Evolutionary conservation across 2,797 vertebrate genomes (phyloP).

Genomic region (Poecilia picta): DNA sequence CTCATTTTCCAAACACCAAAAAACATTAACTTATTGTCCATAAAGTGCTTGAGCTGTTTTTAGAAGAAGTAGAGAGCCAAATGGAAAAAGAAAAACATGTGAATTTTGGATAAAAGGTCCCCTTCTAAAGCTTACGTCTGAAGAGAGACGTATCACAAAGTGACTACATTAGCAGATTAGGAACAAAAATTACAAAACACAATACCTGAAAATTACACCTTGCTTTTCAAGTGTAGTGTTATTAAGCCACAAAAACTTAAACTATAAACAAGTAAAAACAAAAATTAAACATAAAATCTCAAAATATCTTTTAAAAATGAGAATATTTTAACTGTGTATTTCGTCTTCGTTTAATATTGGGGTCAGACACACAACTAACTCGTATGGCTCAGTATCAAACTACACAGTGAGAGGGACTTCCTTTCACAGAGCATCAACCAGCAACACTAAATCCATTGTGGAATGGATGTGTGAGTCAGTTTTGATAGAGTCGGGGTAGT

Average conservation of each 20-base stretch:
- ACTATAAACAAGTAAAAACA: background rate
- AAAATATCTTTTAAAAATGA: background rate
- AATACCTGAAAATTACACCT: background rate
- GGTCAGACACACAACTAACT: too few relatives aligned
- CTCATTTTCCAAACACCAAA: too few relatives aligned
- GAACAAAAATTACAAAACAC: background rate
- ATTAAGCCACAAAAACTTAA: background rate
- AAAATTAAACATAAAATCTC: background rate
- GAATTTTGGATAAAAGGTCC: too few relatives aligned
- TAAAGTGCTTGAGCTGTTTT: too few relatives aligned
- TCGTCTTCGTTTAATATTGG: background rate
- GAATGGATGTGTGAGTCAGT: constrained; percentile 41
- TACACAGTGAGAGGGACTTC: background rate
- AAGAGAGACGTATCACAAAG: background rate
- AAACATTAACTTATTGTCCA: too few relatives aligned
- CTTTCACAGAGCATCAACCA: background rate
- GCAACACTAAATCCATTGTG: constrained; percentile 17
- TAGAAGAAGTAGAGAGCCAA: too few relatives aligned
- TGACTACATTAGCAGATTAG: background rate
- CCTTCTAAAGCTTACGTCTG: background rate
- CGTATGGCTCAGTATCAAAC: background rate
- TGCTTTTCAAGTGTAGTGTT: background rate
- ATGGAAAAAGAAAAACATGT: too few relatives aligned
- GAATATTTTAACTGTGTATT: background rate
- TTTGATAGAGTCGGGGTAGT: constrained; percentile 38